Percentiles rank a stretch among this genome's conserved stretches.
These are phyloP conservation scores for Drosophila pseudoananassae DNA, from an alignment of 1,140 invertebrate species.

Conservation along the genomic window DNA sequence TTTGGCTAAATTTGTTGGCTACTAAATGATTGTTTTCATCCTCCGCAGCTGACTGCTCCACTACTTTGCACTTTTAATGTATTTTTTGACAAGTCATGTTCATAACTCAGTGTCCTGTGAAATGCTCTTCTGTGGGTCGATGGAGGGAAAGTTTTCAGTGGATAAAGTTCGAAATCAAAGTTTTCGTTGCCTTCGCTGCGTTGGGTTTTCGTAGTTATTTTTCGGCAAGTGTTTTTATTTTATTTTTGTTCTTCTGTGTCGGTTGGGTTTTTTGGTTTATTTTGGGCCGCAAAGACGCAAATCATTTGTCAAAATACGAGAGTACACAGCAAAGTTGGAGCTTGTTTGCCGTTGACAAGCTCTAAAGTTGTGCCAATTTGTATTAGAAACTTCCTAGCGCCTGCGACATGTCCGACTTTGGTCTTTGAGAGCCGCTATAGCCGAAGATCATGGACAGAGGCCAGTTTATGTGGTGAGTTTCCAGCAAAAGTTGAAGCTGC, in stretches of 20 bases:
- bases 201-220: constrained; percentile 60
- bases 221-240: constrained; percentile 35
- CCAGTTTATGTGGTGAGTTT: constrained; percentile 23
- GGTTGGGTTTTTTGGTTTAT: constrained; percentile 23
- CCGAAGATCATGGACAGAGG: constrained; percentile 31
- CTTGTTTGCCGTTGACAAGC: constrained; percentile 79
- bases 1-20: constrained; percentile 57
- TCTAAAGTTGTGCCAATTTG: constrained; percentile 79
- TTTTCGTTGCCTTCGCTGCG: constrained; percentile 47
- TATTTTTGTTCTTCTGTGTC: constrained; percentile 52
- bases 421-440: constrained; percentile 29
- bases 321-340: constrained; percentile 55
- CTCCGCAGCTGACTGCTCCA: constrained; percentile 30
- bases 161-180: constrained; percentile 76
- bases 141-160: constrained; percentile 35
- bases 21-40: constrained; percentile 79
- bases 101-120: constrained; percentile 80
- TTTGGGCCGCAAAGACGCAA: constrained; percentile 47
- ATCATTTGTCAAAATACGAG: constrained; percentile 80
- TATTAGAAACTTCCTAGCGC: constrained; percentile 71
- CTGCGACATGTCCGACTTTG: constrained; percentile 52
- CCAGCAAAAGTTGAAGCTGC: constrained; percentile 24
- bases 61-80: constrained; percentile 80
- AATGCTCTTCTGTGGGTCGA: constrained; percentile 45
- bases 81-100: constrained; percentile 82